Percentiles rank a stretch among this genome's conserved stretches.
Conservation (phyloP, 2,113 vertebrate species). For the Spea multiplicata region DNA sequence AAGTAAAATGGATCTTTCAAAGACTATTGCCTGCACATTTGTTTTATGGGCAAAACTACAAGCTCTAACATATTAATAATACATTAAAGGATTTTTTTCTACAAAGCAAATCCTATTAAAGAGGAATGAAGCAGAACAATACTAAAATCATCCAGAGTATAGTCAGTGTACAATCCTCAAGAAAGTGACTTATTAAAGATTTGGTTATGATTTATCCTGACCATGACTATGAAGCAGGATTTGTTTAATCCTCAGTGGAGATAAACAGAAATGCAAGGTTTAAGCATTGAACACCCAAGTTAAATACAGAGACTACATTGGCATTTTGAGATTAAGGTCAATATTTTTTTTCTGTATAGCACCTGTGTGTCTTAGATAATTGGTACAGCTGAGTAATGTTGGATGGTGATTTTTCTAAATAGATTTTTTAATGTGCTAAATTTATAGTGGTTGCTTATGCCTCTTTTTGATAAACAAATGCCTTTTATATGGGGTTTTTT, state of each 20-base stretch:
- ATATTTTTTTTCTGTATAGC: not conserved
- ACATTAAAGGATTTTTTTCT: constrained; percentile 18
- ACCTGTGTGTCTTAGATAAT: constrained; percentile 5
- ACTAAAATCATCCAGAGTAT: constrained; percentile 15
- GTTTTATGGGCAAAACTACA: constrained; percentile 9
- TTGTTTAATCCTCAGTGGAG: constrained; percentile 28
- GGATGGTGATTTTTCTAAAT: not conserved
- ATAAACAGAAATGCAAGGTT: constrained; percentile 29
- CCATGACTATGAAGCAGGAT: constrained; percentile 29
- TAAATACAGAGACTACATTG: constrained; percentile 26
- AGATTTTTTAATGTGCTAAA: constrained; percentile 7
- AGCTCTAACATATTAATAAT: constrained; percentile 14
- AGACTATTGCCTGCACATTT: constrained; percentile 16
- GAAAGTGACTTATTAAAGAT: constrained; percentile 33
- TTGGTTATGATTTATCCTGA: constrained; percentile 16
- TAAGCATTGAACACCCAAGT: constrained; percentile 27
- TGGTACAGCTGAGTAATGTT: not conserved
- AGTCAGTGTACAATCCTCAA: constrained; percentile 14
- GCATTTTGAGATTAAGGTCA: constrained; percentile 25
- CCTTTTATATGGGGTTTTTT: no score
- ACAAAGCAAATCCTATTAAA: constrained; percentile 29
- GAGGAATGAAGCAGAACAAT: constrained; percentile 18
- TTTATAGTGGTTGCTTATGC: constrained; percentile 9
- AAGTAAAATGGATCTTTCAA: constrained; percentile 13
- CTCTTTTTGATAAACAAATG: not conserved